Percentiles rank a stretch among this genome's conserved stretches.
Evolutionary conservation across 2,113 vertebrate genomes (phyloP).

Genomic region (Empidonax traillii): DNA sequence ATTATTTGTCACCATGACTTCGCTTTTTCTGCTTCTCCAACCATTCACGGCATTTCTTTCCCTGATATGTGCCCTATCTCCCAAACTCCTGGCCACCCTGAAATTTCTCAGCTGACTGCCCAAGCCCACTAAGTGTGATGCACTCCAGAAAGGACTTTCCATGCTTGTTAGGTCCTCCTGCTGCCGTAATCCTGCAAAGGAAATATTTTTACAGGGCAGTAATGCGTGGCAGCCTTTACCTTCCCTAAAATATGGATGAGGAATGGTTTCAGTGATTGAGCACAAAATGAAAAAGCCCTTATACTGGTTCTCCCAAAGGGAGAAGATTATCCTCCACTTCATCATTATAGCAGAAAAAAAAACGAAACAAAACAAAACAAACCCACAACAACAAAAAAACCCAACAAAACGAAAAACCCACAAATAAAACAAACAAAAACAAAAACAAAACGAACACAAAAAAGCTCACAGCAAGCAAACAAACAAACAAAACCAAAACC

Average conservation of each 20-base stretch:
- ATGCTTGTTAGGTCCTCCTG: constrained; percentile 55
- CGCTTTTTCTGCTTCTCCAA: neutral
- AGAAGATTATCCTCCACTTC: constrained; percentile 41
- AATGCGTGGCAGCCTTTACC: constrained; percentile 44
- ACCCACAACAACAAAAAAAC: neutral
- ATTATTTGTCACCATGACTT: neutral
- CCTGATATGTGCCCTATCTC: neutral
- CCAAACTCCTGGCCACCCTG: neutral
- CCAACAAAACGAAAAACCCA: neutral
- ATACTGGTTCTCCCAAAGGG: neutral
- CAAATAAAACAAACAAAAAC: neutral
- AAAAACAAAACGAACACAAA: no score
- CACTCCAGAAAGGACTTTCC: constrained; percentile 47
- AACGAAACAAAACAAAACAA: neutral
- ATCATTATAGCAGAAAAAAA: neutral
- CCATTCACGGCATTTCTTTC: neutral
- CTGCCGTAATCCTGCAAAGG: constrained; percentile 51
- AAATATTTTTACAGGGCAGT: constrained; percentile 67
- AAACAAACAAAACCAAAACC: neutral
- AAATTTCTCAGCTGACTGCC: constrained; percentile 47
- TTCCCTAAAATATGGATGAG: constrained; percentile 69
- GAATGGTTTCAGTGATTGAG: constrained; percentile 53
- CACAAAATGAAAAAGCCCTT: constrained; percentile 59
- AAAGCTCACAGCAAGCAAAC: no score
- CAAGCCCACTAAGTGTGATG: neutral